A percentile compares a stretch with the other conserved stretches of the same genome.
phyloP scores from a whole-genome alignment of 2,113 vertebrate species.

The Xiphophorus maculatus region DNA sequence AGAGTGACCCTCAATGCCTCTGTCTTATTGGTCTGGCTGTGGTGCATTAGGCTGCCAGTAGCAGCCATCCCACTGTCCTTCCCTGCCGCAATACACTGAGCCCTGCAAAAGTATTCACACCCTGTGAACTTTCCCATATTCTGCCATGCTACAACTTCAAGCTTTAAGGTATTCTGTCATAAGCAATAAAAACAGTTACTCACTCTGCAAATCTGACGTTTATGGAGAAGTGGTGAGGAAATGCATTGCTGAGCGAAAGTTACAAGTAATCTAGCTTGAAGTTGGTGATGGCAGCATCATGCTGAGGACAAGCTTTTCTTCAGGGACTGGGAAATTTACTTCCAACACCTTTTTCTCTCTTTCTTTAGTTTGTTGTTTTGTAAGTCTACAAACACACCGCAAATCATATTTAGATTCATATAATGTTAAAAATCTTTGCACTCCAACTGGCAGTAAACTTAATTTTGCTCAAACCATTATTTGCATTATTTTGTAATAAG shows the following conservation, averaged over 20 bases:
- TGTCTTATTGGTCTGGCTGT: slow-evolving; percentile 96
- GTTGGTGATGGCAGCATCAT: background rate
- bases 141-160: background rate
- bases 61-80: slow-evolving; percentile 75
- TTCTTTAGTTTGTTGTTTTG: too few relatives aligned
- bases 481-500: too few relatives aligned
- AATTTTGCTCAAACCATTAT: too few relatives aligned
- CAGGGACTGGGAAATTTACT: background rate
- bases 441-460: too few relatives aligned
- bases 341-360: too few relatives aligned
- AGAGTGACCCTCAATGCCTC: slow-evolving; percentile 96
- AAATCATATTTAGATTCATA: too few relatives aligned
- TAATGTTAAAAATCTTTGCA: too few relatives aligned
- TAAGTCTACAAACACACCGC: too few relatives aligned
- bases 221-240: background rate
- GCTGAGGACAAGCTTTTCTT: background rate
- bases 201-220: background rate
- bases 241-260: background rate
- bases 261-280: background rate
- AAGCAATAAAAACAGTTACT: background rate
- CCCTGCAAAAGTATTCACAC: background rate
- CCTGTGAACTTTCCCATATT: background rate
- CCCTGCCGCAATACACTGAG: slow-evolving; percentile 57
- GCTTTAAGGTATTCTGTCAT: background rate
- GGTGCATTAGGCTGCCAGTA: slow-evolving; percentile 94